Conservation (phyloP, 2,888 invertebrate genomes). For the Aphidoletes aphidimyza region DNA sequence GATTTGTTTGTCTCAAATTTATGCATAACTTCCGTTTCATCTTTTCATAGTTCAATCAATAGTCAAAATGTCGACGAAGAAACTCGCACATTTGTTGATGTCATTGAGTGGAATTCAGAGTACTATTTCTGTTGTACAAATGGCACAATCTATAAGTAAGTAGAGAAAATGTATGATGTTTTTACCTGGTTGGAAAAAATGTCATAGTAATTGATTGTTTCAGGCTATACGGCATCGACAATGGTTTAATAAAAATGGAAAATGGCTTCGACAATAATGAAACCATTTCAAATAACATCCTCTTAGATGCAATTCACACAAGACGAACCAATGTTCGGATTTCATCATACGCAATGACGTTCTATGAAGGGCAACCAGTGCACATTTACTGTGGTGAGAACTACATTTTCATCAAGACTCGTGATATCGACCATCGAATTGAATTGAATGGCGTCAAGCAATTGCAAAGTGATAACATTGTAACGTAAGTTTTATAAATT, state of each 20-base stretch:
- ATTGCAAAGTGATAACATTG: not conserved
- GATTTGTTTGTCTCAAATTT: not conserved
- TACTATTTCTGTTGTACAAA: constrained; percentile 50
- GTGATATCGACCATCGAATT: not conserved
- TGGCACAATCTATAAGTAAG: not conserved
- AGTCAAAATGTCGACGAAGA: not conserved
- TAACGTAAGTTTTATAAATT: constrained; percentile 29
- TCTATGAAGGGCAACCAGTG: not conserved
- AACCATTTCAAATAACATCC: not conserved
- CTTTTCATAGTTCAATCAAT: not conserved
- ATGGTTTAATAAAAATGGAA: not conserved
- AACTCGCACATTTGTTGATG: constrained; percentile 15
- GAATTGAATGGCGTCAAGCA: not conserved
- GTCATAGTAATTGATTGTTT: not conserved
- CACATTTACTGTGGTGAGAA: constrained; percentile 22
- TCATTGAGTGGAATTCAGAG: not conserved
- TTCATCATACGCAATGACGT: not conserved
- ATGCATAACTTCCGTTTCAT: not conserved
- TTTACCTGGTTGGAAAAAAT: not conserved
- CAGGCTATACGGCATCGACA: not conserved
- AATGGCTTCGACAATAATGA: not conserved
- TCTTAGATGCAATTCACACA: not conserved
- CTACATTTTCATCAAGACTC: not conserved
- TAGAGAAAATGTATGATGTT: not conserved
- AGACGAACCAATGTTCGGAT: not conserved